Conservation (phyloP, 1,140 invertebrate species). For the Lethrus apterus region DNA sequence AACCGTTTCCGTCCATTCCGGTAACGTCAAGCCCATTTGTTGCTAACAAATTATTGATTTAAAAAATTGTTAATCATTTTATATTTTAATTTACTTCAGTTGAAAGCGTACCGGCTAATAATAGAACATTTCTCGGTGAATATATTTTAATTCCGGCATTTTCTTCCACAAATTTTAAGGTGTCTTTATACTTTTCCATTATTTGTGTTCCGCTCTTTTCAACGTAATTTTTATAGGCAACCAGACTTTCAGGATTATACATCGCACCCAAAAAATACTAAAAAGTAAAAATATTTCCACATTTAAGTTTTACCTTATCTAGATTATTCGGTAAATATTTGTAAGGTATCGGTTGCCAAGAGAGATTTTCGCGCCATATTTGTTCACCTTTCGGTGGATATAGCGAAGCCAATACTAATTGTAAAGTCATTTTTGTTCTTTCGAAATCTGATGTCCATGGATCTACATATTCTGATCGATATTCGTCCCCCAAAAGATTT, state of each 20-base stretch:
- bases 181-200: not conserved
- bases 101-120: no score
- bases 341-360: slow-evolving; percentile 85
- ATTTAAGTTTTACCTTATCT: slow-evolving; percentile 2
- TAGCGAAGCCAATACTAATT: slow-evolving; percentile 71
- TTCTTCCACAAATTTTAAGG: slow-evolving; percentile 5
- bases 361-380: slow-evolving; percentile 62
- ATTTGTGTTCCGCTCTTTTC: not conserved
- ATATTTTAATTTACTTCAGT: no score
- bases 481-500: slow-evolving; percentile 55
- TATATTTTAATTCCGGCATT: not conserved
- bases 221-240: not conserved
- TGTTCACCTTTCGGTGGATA: slow-evolving; percentile 65
- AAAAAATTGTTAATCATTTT: no score
- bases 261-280: not conserved
- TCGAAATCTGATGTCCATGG: slow-evolving; percentile 74
- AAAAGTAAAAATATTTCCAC: not conserved
- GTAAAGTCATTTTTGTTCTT: slow-evolving; percentile 80
- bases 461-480: slow-evolving; percentile 55
- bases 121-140: no score
- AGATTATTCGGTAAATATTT: slow-evolving; percentile 54
- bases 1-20: no score
- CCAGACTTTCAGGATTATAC: not conserved
- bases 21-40: no score
- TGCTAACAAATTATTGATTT: no score